A percentile compares a stretch with the other conserved stretches of the same genome.
Evolutionary conservation across 2,113 vertebrate species (phyloP).

Genomic region (Planiliza haematocheilus): DNA sequence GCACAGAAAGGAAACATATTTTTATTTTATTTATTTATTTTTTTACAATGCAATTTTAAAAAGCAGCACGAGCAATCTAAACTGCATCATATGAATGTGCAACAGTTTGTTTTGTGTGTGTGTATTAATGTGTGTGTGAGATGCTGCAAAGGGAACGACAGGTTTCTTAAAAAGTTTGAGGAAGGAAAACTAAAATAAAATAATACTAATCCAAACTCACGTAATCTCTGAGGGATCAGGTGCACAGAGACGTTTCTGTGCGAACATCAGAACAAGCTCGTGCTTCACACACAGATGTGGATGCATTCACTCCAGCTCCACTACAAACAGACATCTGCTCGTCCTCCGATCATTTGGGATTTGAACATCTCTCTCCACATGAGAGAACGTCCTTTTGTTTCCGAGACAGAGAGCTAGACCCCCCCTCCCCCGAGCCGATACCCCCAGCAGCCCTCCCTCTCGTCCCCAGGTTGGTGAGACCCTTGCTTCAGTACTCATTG

Average conservation of each 20-base stretch:
- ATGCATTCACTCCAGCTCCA: conserved; percentile 1
- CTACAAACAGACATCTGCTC: conserved; percentile 37
- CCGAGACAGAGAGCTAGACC: conserved; percentile 50
- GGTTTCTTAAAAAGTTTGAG: conserved; percentile 11
- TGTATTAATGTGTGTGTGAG: conserved; percentile 12
- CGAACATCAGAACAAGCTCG: neutral
- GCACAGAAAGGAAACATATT: no score
- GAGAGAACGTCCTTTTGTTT: conserved; percentile 56
- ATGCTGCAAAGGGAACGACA: conserved; percentile 56
- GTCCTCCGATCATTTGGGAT: conserved; percentile 50
- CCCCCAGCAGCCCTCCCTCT: conserved; percentile 53
- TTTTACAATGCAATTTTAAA: no score
- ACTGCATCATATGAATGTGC: no score
- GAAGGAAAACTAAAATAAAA: neutral
- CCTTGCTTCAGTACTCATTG: conserved; percentile 63
- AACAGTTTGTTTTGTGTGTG: neutral
- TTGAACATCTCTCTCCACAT: conserved; percentile 55
- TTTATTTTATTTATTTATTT: no score
- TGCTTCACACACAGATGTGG: conserved; percentile 4
- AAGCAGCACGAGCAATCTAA: no score
- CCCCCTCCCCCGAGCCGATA: conserved; percentile 40
- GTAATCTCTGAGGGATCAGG: neutral
- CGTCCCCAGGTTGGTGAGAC: conserved; percentile 75
- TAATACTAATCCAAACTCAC: no score
- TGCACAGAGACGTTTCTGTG: neutral